These are phyloP conservation scores for Agonopterix subpropinquella DNA, from an alignment of 2,888 invertebrate genomes.

Conservation along the genomic window DNA sequence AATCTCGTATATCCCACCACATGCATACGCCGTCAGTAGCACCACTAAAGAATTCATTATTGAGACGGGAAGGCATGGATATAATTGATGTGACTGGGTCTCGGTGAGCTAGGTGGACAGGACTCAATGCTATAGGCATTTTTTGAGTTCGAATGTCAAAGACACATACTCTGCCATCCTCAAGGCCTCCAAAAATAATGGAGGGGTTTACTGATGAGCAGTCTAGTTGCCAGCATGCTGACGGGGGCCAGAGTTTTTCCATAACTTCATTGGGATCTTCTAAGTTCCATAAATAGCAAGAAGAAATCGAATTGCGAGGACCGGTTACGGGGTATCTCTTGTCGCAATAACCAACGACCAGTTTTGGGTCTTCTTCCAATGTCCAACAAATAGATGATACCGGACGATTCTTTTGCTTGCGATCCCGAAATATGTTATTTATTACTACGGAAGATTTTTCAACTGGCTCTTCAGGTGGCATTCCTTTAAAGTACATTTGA, in stretches of 20 bases:
- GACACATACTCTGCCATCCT: slow-evolving; percentile 44
- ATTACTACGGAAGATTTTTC: slow-evolving; percentile 70
- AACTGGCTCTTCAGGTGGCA: slow-evolving; percentile 53
- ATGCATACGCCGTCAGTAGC: slow-evolving; percentile 76
- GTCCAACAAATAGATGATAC: slow-evolving; percentile 80
- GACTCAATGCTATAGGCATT: slow-evolving; percentile 81
- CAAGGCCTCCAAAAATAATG: slow-evolving; percentile 35
- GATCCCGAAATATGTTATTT: slow-evolving; percentile 79
- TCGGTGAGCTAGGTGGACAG: slow-evolving; percentile 38
- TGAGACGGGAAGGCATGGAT: slow-evolving; percentile 74
- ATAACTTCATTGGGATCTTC: slow-evolving; percentile 43
- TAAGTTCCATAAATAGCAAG: slow-evolving; percentile 79
- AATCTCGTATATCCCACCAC: slow-evolving; percentile 81
- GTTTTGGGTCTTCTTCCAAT: slow-evolving; percentile 74
- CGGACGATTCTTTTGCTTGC: slow-evolving; percentile 34
- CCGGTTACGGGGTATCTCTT: slow-evolving; percentile 27
- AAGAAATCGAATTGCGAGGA: slow-evolving; percentile 47
- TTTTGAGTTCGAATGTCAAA: slow-evolving; percentile 83
- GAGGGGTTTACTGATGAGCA: slow-evolving; percentile 30
- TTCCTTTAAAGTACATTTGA: slow-evolving; percentile 79
- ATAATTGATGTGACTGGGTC: slow-evolving; percentile 72
- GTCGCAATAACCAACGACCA: slow-evolving; percentile 78
- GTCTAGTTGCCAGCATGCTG: slow-evolving; percentile 38
- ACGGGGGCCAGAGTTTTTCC: slow-evolving; percentile 27
- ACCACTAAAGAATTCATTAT: slow-evolving; percentile 76